phyloP scores from a whole-genome alignment of 2,113 vertebrate genomes.

The Eurypyga helias region DNA sequence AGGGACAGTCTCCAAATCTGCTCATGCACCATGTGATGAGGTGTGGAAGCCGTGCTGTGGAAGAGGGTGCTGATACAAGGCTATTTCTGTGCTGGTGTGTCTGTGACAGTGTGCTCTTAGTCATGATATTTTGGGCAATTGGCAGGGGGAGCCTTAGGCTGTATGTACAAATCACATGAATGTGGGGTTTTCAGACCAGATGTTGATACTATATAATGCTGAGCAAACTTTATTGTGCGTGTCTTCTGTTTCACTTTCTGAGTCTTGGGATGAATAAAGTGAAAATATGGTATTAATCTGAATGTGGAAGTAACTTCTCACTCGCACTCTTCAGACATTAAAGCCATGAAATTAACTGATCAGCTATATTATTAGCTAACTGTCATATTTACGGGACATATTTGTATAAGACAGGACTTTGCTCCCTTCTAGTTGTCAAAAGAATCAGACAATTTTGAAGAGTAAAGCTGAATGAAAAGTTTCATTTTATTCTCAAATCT shows the following conservation, averaged over 20 bases:
- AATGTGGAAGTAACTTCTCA: background rate
- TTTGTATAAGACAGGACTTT: background rate
- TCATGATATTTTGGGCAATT: background rate
- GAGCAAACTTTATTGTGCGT: background rate
- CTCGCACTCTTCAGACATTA: background rate
- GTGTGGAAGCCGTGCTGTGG: background rate
- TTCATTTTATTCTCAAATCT: background rate
- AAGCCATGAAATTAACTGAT: background rate
- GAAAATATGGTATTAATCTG: background rate
- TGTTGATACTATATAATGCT: background rate
- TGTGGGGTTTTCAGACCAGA: background rate
- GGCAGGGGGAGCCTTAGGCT: background rate
- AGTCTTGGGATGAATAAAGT: background rate
- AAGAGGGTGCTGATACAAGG: background rate
- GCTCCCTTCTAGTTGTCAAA: background rate
- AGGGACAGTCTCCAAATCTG: accelerated
- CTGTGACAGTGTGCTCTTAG: background rate
- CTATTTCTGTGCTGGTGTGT: background rate
- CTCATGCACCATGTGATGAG: background rate
- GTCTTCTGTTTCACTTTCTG: conserved; percentile 11
- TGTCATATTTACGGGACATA: background rate
- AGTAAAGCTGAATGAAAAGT: background rate
- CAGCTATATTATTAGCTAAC: background rate
- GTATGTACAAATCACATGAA: background rate
- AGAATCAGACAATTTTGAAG: background rate